Percentiles rank a stretch among this genome's conserved stretches.
phyloP scores from a whole-genome alignment of 2,113 vertebrate species.

The Megaceryle torquata region DNA sequence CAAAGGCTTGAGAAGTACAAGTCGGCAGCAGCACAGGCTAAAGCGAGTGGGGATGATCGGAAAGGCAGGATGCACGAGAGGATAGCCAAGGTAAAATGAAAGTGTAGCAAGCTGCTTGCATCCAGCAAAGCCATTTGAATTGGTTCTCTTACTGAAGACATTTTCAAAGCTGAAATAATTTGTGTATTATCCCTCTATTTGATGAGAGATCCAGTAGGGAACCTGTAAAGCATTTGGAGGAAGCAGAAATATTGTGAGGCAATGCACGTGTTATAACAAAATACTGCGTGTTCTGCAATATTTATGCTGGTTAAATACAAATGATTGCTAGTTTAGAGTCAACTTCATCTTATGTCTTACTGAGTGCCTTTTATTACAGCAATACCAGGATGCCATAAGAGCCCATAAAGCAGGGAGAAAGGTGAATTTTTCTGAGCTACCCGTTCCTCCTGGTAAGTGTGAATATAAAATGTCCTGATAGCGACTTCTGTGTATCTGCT shows the following conservation, averaged over 20 bases:
- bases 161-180: background rate
- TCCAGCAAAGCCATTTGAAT: background rate
- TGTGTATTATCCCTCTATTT: background rate
- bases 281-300: background rate
- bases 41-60: slow-evolving; percentile 83
- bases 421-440: slow-evolving; percentile 89
- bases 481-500: background rate
- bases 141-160: background rate
- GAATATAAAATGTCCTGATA: background rate
- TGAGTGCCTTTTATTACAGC: slow-evolving; percentile 73
- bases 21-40: slow-evolving; percentile 86
- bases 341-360: background rate
- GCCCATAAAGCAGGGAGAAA: slow-evolving; percentile 86
- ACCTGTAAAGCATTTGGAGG: background rate
- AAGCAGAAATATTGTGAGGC: background rate
- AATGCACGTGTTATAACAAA: background rate
- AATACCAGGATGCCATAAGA: slow-evolving; percentile 94
- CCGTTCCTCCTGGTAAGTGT: slow-evolving; percentile 88
- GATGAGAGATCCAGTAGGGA: background rate
- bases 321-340: background rate
- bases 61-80: slow-evolving; percentile 95
- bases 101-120: background rate
- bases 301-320: background rate
- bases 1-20: slow-evolving; percentile 88
- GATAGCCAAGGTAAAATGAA: slow-evolving; percentile 84